Evolutionary conservation across 2,113 vertebrate species (phyloP).

Genomic region (Turnix velox): DNA sequence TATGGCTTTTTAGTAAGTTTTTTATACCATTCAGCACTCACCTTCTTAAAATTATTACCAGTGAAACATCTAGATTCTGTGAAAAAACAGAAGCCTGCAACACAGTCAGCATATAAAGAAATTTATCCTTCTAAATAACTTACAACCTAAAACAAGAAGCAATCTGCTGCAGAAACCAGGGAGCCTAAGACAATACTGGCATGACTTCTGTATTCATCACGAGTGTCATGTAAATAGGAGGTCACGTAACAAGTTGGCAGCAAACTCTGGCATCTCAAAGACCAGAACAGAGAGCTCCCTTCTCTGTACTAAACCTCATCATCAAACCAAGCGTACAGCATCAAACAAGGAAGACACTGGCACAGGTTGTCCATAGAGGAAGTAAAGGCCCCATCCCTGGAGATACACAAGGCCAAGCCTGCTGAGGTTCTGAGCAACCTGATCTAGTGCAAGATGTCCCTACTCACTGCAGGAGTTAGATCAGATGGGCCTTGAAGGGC

Average conservation of each 20-base stretch:
- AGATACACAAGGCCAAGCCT: too few species aligned
- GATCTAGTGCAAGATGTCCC: too few species aligned
- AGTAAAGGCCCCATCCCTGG: too few species aligned
- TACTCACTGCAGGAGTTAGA: too few species aligned
- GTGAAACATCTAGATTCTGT: neutral
- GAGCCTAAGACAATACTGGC: neutral
- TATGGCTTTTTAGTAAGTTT: neutral
- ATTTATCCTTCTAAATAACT: accelerated
- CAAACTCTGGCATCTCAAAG: neutral
- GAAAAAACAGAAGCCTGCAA: neutral
- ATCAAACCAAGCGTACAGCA: accelerated
- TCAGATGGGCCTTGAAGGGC: too few species aligned
- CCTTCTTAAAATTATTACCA: too few species aligned
- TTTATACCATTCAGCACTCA: neutral
- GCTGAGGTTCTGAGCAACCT: too few species aligned
- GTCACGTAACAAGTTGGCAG: accelerated
- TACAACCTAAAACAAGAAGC: neutral
- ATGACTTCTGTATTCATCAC: neutral
- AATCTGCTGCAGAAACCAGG: neutral
- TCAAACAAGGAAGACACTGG: too few species aligned
- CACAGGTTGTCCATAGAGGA: too few species aligned
- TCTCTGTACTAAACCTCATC: neutral
- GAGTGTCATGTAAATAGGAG: accelerated
- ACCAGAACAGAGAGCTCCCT: neutral
- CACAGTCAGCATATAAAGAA: neutral